A percentile compares a stretch with the other conserved stretches of the same genome.
phyloP scores from a whole-genome alignment of 1,140 invertebrate species.

The Monomorium pharaonis region DNA sequence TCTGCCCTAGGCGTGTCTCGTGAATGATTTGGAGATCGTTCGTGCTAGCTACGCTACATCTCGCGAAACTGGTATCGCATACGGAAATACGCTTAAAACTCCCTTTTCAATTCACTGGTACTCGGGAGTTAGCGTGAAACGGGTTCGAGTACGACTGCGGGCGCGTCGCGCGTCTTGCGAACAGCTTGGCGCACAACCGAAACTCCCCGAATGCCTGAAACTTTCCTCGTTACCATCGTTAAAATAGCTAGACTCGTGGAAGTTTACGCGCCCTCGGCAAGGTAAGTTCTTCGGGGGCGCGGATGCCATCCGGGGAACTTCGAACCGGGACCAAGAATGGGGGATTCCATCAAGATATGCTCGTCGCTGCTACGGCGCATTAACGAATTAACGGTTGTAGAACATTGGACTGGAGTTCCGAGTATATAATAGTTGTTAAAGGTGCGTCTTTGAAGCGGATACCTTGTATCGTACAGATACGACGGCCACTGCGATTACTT shows the following conservation, averaged over 20 bases:
- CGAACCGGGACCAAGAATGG: background rate
- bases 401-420: conserved; percentile 26
- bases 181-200: conserved; percentile 7
- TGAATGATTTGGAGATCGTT: background rate
- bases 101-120: conserved; percentile 26
- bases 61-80: background rate
- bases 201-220: conserved; percentile 37
- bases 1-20: background rate
- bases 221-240: conserved; percentile 57
- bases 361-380: conserved; percentile 22
- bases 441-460: conserved; percentile 58
- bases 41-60: background rate
- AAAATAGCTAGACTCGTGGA: conserved; percentile 53
- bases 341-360: conserved; percentile 23
- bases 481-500: background rate
- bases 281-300: conserved; percentile 50
- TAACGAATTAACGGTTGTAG: conserved; percentile 51
- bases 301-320: conserved; percentile 44
- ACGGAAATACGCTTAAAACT: conserved; percentile 11
- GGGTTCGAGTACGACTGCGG: conserved; percentile 22
- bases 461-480: background rate
- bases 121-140: background rate
- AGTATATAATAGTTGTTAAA: conserved; percentile 48
- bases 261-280: conserved; percentile 49
- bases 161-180: background rate